Base-by-base conservation (phyloP, 2,797 vertebrate genomes). In the Clarias laeviceps region DNA sequence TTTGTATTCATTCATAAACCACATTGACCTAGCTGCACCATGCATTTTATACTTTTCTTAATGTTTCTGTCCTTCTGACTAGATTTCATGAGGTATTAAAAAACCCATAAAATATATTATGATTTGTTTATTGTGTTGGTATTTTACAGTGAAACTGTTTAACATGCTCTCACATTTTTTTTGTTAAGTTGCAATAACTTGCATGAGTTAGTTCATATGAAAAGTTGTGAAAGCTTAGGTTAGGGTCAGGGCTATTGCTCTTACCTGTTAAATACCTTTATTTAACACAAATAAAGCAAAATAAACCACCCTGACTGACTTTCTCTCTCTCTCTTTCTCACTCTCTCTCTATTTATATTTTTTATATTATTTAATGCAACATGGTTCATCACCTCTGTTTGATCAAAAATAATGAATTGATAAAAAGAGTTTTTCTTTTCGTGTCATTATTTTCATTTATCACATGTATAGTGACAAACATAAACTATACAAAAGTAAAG, bases 1-100 rank as follows among this genome's bases (percentile, higher is more conserved):
- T 76, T 40, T 76, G 70, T 62, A 59, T 83, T 76, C 59, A 56
- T 83, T 76, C 70, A 74, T 73, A 27, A 61, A 61, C 34, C 50
- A 34, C 37, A 24, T 24, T 6, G 3, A 22, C 50, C n/a, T 57
- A n/a, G 56, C 22, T 62, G 9, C 45, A 73, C 15, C 72, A 9
- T 27, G 32, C n/a, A 72, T 61, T 82, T 82, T 50, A 62, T 32
- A 61, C 8, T 72, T 82, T 59, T 77, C 50, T 68, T 70, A 64
- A 40, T 45, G 78, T 80, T 66, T 20, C 18, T 50, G 34, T 59
- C 1, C 22, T 56, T 59, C n/a, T 82, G 80, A 14, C 45, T 7
- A 61, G 27, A 59, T 72, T 57, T 57, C 1, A 82, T 20, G 14
- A 80, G 27, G 40, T 65, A 45, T 50, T 50, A 65, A 80, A 79